Evolutionary conservation across 2,113 vertebrate genomes (phyloP), one percentile per base, ranked within the genome.

Genomic region (Sus scrofa): DNA sequence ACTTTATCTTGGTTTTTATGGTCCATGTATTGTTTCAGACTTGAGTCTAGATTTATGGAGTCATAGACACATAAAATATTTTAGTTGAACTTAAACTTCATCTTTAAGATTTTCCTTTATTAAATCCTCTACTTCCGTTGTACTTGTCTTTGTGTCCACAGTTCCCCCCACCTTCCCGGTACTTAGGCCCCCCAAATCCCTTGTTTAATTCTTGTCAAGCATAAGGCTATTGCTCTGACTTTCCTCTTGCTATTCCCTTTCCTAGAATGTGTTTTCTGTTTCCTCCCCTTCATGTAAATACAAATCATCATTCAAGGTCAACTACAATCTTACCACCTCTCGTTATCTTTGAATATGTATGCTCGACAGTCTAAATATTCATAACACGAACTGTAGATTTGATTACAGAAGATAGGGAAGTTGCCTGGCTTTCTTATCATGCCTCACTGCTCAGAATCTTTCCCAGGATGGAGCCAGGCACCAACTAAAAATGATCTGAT

Each of bases 221-320:
- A 30, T 24, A 16, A 58, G 16, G 30, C 2, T 27, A 16, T 52
- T 15, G 24, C 39, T 92, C 56, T 96, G 63, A 70, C 56, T 86
- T 95, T 39, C 9, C 18, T 54, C 22, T 81, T 73, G 11, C 50
- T 20, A 89, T 27, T 71, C 18, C 14, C 52, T 75, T 89, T 65
- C 39, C 27, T 20, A 56, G 15, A 73, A n/a, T 75, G 12, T 12
- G 14, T 62, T 52, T 73, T 78, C 22, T 73, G 54, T 70, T 84
- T 56, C 65, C 13, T 92, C 60, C 20, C 50, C 5, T 67, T 79
- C 44, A 34, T 74, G 34, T 20, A 82, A 94, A 68, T 78, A n/a
- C 77, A 71, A 77, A 20, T 83, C n/a, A 37, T 97, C 87, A 19
- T 74, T 92, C 60, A 87, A 95, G 75, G 30, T 81, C 39, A 92